These are phyloP conservation scores for Pyrocoelia pectoralis DNA, from an alignment of 2,888 invertebrate genomes.

Conservation along the genomic window DNA sequence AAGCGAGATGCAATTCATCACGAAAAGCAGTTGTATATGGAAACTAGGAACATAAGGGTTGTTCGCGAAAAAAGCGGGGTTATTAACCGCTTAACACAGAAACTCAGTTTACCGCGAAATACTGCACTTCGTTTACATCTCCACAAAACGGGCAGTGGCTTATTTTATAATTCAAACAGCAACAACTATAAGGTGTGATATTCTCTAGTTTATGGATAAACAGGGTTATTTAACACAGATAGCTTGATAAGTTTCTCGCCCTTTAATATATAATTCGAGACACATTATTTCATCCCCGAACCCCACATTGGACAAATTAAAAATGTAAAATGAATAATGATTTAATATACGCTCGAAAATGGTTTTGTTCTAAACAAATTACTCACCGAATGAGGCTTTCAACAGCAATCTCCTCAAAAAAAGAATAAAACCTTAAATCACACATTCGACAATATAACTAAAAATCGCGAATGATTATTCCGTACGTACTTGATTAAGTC, in stretches of 20 bases:
- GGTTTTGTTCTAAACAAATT: background rate
- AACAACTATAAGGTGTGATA: background rate
- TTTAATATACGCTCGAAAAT: no score
- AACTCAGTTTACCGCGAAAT: background rate
- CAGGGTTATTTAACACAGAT: constrained; percentile 12
- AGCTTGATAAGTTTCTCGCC: constrained; percentile 7
- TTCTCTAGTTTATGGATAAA: constrained; percentile 3
- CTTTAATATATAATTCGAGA: no score
- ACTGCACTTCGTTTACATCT: background rate
- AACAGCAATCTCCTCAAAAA: constrained; percentile 19
- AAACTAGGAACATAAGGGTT: no score
- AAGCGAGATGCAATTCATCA: no score
- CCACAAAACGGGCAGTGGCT: background rate
- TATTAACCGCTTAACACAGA: constrained; percentile 1
- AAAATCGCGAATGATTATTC: constrained; percentile 30
- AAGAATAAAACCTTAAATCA: constrained; percentile 18
- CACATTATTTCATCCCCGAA: no score
- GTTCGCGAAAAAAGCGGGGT: background rate
- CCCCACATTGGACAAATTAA: no score
- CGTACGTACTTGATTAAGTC: constrained; percentile 26
- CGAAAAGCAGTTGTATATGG: no score
- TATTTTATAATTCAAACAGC: background rate
- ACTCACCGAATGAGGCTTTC: constrained; percentile 26
- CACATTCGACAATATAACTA: constrained; percentile 27
- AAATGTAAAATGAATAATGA: no score